Conservation (phyloP, 1,140 invertebrate species). For the Zaprionus kolodkinae region DNA sequence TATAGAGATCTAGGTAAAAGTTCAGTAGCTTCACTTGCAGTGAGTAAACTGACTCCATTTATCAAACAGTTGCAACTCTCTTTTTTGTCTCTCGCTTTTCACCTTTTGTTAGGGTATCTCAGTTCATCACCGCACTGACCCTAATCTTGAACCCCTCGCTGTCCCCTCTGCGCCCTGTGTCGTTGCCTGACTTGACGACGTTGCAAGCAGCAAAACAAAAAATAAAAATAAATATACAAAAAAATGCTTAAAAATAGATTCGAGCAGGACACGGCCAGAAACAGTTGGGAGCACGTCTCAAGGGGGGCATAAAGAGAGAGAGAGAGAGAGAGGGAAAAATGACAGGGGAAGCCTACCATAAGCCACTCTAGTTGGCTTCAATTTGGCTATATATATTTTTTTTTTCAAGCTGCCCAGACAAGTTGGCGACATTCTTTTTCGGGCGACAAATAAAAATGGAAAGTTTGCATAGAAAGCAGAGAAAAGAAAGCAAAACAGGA, state of each 20-base stretch:
- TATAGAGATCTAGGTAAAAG: no score
- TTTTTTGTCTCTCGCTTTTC: not conserved
- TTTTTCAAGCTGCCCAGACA: conserved; percentile 40
- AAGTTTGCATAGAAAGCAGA: conserved; percentile 73
- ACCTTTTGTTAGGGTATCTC: conserved; percentile 20
- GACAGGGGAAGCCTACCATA: not conserved
- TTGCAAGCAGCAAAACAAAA: conserved; percentile 35
- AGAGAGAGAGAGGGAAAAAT: not conserved
- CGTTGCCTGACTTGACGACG: conserved; percentile 42
- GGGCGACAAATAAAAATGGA: conserved; percentile 66
- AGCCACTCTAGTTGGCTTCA: conserved; percentile 44
- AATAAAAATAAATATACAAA: not conserved
- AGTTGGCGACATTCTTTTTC: conserved; percentile 46
- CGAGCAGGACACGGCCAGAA: conserved; percentile 35
- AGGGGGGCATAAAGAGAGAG: conserved; percentile 17
- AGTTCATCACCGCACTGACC: conserved; percentile 30
- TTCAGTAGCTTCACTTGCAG: not conserved
- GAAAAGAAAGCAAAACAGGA: conserved; percentile 47
- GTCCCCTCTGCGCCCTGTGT: conserved; percentile 38
- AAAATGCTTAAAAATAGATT: conserved; percentile 75
- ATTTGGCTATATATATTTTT: conserved; percentile 2
- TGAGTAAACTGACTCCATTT: not conserved
- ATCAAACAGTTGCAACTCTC: not conserved
- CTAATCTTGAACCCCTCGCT: conserved; percentile 34
- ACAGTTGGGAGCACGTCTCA: conserved; percentile 66